A percentile compares a stretch with the other conserved stretches of the same genome.
phyloP scores from a whole-genome alignment of 37 sponge, comb jelly and placozoan genomes.

The Agelas oroides region DNA sequence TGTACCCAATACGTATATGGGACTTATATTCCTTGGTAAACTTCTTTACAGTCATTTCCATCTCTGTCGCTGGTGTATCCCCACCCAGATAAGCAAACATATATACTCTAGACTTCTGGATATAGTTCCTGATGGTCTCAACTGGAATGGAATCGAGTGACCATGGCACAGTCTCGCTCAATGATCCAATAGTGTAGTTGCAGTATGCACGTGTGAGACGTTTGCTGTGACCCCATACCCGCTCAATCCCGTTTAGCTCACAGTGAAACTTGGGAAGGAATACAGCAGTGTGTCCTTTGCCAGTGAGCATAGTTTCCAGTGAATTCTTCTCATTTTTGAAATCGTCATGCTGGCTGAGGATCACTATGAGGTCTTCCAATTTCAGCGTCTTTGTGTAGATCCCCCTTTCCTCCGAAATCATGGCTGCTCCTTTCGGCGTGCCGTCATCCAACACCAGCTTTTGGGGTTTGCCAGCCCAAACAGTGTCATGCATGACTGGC shows the following conservation, averaged over 20 bases:
- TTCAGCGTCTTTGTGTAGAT: background rate
- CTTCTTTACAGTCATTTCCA: conserved; percentile 5
- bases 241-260: conserved; percentile 33
- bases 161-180: conserved; percentile 12
- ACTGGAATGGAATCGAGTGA: conserved; percentile 11
- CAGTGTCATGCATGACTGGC: conserved; percentile 10
- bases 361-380: conserved; percentile 26
- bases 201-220: conserved; percentile 25
- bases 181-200: conserved; percentile 13
- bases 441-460: conserved; percentile 13
- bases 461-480: conserved; percentile 3
- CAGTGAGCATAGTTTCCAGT: background rate
- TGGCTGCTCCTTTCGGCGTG: background rate
- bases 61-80: background rate
- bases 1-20: conserved; percentile 8
- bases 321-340: conserved; percentile 8
- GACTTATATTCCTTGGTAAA: background rate
- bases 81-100: conserved; percentile 44
- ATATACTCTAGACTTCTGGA: conserved; percentile 18
- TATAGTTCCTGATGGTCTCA: conserved; percentile 35
- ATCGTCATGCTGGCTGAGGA: conserved; percentile 6
- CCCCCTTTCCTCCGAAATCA: conserved; percentile 33
- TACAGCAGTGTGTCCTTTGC: background rate
- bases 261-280: conserved; percentile 48
- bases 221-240: conserved; percentile 26